These are phyloP conservation scores for Peromyscus aztecus DNA, from an alignment of 2,797 vertebrate genomes.

Conservation along the genomic window DNA sequence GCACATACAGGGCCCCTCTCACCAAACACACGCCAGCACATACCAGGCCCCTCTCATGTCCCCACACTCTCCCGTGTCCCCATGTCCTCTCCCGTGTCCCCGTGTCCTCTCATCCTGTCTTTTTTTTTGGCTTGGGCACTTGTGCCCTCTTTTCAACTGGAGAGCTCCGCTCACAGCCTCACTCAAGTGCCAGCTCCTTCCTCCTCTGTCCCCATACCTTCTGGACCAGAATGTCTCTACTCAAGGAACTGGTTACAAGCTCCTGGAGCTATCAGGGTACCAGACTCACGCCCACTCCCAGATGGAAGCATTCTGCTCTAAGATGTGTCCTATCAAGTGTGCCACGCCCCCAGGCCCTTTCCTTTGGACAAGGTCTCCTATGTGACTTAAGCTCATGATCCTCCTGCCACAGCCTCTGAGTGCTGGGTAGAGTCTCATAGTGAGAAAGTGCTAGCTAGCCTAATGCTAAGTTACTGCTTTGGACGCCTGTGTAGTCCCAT, in stretches of 20 bases:
- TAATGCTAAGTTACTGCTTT: constrained; percentile 1
- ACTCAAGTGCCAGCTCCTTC: background rate
- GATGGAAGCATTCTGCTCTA: background rate
- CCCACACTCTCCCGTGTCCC: background rate
- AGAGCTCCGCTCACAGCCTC: background rate
- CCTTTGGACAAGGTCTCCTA: background rate
- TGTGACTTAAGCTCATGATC: background rate
- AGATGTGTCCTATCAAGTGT: background rate
- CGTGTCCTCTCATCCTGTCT: background rate
- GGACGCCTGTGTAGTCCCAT: background rate
- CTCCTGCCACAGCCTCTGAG: background rate
- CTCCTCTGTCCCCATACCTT: background rate
- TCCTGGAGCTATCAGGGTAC: background rate
- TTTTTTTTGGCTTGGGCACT: background rate
- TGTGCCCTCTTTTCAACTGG: background rate
- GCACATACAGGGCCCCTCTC: too few species aligned
- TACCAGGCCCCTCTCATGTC: background rate
- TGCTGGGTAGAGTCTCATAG: background rate
- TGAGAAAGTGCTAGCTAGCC: background rate
- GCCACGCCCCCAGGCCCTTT: background rate
- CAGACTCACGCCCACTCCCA: background rate
- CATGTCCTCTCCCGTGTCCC: background rate
- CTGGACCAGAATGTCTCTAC: background rate
- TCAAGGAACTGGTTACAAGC: background rate
- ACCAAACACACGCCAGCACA: background rate